Evolutionary conservation across 2,888 invertebrate species (phyloP).

Genomic region (Salpingus planirostris): DNA sequence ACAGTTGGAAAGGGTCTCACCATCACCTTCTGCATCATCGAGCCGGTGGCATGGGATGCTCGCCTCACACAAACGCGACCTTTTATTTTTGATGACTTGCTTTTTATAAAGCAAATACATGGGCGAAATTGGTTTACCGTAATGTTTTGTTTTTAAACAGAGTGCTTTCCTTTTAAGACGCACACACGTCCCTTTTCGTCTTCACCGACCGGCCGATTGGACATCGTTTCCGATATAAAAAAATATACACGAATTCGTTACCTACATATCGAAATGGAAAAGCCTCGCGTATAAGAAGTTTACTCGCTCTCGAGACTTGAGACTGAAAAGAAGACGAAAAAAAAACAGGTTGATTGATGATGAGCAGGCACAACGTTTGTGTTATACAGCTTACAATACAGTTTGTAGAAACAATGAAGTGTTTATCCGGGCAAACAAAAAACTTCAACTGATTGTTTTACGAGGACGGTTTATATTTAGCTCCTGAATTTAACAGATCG

Average conservation of each 20-base stretch:
- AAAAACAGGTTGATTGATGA: constrained; percentile 16
- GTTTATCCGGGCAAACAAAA: constrained; percentile 17
- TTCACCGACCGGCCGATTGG: too few relatives aligned
- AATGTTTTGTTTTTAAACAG: constrained; percentile 14
- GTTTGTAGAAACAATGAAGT: constrained; percentile 20
- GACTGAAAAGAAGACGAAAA: constrained; percentile 4
- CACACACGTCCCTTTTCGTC: too few relatives aligned
- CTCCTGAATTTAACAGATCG: constrained; percentile 14
- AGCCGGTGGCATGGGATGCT: neutral
- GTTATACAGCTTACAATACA: constrained; percentile 15
- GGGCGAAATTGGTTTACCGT: constrained; percentile 14
- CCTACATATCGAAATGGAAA: too few relatives aligned
- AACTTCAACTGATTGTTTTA: constrained; percentile 14
- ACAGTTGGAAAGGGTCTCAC: constrained; percentile 14
- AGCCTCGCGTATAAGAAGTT: neutral
- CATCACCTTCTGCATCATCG: constrained; percentile 8
- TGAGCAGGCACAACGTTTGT: constrained; percentile 16
- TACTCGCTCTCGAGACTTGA: constrained; percentile 6
- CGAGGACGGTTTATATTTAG: constrained; percentile 20
- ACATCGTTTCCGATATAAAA: too few relatives aligned
- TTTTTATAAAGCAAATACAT: constrained; percentile 18
- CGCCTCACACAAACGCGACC: constrained; percentile 11
- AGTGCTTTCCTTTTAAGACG: constrained; percentile 13
- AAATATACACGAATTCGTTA: too few relatives aligned
- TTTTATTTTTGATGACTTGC: constrained; percentile 27